phyloP scores from a whole-genome alignment of 2,888 invertebrate species.

The Cabera pusaria region DNA sequence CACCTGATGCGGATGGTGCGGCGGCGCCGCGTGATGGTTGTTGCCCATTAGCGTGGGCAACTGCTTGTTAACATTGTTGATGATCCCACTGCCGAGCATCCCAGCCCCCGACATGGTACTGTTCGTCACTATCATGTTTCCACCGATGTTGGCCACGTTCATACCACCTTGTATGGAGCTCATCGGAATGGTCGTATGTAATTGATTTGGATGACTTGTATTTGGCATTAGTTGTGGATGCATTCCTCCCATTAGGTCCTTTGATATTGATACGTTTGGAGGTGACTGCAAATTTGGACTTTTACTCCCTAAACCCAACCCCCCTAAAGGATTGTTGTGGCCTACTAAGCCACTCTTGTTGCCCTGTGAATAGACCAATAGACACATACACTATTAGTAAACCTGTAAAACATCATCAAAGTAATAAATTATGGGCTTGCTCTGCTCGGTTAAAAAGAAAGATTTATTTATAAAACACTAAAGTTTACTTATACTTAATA shows the following conservation, averaged over 20 bases:
- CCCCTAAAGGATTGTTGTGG: constrained; percentile 88
- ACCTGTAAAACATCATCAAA: constrained; percentile 14
- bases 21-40: constrained; percentile 68
- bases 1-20: constrained; percentile 79
- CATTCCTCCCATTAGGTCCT: constrained; percentile 89
- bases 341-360: constrained; percentile 88
- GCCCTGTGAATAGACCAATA: constrained; percentile 84
- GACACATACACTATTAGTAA: constrained; percentile 54
- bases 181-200: constrained; percentile 85
- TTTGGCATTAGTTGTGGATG: constrained; percentile 90
- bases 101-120: constrained; percentile 87
- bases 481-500: no score
- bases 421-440: not conserved
- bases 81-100: constrained; percentile 89
- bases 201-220: constrained; percentile 86
- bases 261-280: constrained; percentile 91
- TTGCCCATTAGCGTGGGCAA: constrained; percentile 86
- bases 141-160: constrained; percentile 86
- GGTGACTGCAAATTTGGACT: constrained; percentile 94
- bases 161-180: constrained; percentile 89
- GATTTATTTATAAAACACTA: not conserved
- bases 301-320: constrained; percentile 90
- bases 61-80: constrained; percentile 90
- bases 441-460: constrained; percentile 1
- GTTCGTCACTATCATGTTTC: constrained; percentile 91